A percentile compares a stretch with the other conserved stretches of the same genome.
Conservation (phyloP, 2,888 invertebrate species). For the Tortrix viridana region DNA sequence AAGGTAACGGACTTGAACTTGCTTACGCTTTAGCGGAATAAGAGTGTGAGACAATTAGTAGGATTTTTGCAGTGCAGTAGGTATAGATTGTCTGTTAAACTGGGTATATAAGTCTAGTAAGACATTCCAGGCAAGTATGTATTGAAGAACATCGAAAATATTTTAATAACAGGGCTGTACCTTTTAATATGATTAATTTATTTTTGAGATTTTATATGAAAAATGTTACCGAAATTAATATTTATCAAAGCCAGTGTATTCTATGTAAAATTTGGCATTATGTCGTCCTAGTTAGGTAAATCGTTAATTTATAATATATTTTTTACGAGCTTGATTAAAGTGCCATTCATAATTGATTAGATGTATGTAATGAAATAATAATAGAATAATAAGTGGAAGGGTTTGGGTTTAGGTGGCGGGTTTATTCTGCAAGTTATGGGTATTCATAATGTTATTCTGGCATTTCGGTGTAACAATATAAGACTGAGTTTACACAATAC, state of each 20-base stretch:
- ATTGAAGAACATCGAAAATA: neutral
- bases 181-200: neutral
- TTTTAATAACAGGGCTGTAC: neutral
- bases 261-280: neutral
- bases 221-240: neutral
- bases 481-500: conserved; percentile 32
- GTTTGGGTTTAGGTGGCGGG: conserved; percentile 28
- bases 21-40: no score
- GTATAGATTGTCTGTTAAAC: no score
- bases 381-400: neutral
- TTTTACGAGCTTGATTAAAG: conserved; percentile 9
- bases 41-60: no score
- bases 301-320: neutral
- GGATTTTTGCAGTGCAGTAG: no score
- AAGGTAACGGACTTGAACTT: no score
- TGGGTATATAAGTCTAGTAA: no score
- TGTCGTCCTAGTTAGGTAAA: neutral
- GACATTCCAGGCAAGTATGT: no score
- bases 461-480: conserved; percentile 20
- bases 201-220: neutral
- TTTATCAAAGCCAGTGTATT: conserved; percentile 10
- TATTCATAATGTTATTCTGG: conserved; percentile 8
- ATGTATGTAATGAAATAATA: neutral
- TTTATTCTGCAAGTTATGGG: conserved; percentile 1
- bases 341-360: conserved; percentile 16